phyloP scores from a whole-genome alignment of 2,797 vertebrate species.

The Helostoma temminkii region DNA sequence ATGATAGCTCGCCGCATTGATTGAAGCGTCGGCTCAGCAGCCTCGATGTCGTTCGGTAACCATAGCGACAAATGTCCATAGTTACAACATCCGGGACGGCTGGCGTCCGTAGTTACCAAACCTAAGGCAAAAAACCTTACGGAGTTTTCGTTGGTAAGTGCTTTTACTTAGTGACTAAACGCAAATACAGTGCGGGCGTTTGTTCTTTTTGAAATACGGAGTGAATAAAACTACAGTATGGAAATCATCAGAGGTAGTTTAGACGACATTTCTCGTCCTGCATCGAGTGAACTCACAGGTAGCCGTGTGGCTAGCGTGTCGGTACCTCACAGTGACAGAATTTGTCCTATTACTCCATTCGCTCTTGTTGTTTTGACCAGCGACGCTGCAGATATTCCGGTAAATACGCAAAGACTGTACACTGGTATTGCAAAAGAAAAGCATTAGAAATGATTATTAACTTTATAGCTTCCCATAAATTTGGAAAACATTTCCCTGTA shows the following conservation, averaged over 20 bases:
- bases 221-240: conserved; percentile 75
- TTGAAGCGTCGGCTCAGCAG: conserved; percentile 57
- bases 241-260: conserved; percentile 85
- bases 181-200: fast-evolving
- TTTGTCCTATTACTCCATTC: conserved; percentile 36
- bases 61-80: conserved; percentile 69
- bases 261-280: conserved; percentile 87
- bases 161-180: not conserved
- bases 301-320: conserved; percentile 78
- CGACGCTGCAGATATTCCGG: conserved; percentile 79
- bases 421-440: not conserved
- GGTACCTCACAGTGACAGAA: conserved; percentile 70
- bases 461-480: not conserved
- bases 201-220: not conserved
- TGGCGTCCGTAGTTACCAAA: conserved; percentile 70
- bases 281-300: conserved; percentile 75
- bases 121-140: not conserved
- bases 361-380: conserved; percentile 83
- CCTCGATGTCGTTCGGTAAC: conserved; percentile 47
- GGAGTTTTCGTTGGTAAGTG: not conserved
- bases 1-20: conserved; percentile 52
- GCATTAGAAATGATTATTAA: not conserved
- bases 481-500: not conserved
- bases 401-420: conserved; percentile 59
- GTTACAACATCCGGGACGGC: conserved; percentile 70